phyloP scores from a whole-genome alignment of 2,797 vertebrate genomes.

The Squalus acanthias region DNA sequence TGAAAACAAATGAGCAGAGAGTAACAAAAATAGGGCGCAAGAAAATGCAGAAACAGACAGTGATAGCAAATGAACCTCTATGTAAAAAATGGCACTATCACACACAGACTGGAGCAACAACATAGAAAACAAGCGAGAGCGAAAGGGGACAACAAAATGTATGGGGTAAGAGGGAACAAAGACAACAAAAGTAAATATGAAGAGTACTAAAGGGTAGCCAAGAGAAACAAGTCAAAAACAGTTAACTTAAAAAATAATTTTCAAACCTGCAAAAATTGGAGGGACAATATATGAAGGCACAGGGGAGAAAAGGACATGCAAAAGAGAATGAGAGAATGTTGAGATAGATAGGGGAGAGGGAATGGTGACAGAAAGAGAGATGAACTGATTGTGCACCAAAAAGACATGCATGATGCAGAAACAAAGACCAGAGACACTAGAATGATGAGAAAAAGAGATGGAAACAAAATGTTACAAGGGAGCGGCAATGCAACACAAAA shows the following conservation, averaged over 20 bases:
- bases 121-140: background rate
- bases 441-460: background rate
- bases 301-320: background rate
- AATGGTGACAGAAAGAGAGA: background rate
- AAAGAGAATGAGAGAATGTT: background rate
- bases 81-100: background rate
- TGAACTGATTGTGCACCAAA: background rate
- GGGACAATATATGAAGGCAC: background rate
- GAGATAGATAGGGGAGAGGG: background rate
- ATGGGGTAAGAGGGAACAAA: background rate
- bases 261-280: background rate
- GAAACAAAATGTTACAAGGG: background rate
- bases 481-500: background rate
- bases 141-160: background rate
- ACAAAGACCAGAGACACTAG: background rate
- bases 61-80: background rate
- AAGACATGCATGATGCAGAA: too few relatives aligned
- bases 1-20: too few relatives aligned
- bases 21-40: too few relatives aligned
- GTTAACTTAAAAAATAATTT: background rate
- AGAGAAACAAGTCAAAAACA: background rate
- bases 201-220: background rate
- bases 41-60: background rate
- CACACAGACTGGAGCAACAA: background rate
- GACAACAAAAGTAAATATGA: background rate